Percentiles rank a stretch among this genome's conserved stretches.
phyloP scores from a whole-genome alignment of 1,140 invertebrate species.

The Copidosoma floridanum region DNA sequence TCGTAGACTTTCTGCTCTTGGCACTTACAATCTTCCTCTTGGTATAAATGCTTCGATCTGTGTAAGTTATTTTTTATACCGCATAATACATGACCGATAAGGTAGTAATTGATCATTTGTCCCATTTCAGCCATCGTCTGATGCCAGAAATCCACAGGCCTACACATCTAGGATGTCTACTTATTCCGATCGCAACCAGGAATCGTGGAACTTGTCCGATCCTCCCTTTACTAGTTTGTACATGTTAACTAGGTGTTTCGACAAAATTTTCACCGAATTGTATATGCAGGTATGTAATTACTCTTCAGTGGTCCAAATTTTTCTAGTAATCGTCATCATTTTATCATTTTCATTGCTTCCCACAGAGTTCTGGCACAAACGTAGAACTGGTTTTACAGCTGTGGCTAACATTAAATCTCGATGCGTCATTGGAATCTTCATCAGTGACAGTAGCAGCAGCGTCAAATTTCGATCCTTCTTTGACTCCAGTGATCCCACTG shows the following conservation, averaged over 20 bases:
- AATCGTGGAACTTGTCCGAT: conserved; percentile 41
- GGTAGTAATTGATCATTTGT: no score
- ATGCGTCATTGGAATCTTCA: conserved; percentile 52
- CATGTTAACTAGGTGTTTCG: conserved; percentile 72
- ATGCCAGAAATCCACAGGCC: conserved; percentile 37
- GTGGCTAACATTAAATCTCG: conserved; percentile 79
- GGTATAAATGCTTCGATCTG: conserved; percentile 58
- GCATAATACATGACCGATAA: no score
- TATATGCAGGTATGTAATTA: conserved; percentile 46
- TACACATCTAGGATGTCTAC: conserved; percentile 34
- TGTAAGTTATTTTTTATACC: conserved; percentile 34
- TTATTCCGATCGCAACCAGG: conserved; percentile 41
- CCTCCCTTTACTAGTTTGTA: conserved; percentile 47
- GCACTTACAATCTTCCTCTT: conserved; percentile 60
- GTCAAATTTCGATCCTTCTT: conserved; percentile 63
- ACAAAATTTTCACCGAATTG: conserved; percentile 66
- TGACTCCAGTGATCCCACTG: conserved; percentile 70
- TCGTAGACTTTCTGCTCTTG: conserved; percentile 64
- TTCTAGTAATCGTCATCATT: no score
- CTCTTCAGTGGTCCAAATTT: no score
- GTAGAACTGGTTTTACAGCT: conserved; percentile 78
- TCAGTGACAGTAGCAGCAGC: no score
- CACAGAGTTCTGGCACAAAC: conserved; percentile 58
- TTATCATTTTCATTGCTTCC: not conserved
- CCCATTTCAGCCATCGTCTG: conserved; percentile 28